phyloP scores from a whole-genome alignment of 2,113 vertebrate species.

The Seriola rivoliana region DNA sequence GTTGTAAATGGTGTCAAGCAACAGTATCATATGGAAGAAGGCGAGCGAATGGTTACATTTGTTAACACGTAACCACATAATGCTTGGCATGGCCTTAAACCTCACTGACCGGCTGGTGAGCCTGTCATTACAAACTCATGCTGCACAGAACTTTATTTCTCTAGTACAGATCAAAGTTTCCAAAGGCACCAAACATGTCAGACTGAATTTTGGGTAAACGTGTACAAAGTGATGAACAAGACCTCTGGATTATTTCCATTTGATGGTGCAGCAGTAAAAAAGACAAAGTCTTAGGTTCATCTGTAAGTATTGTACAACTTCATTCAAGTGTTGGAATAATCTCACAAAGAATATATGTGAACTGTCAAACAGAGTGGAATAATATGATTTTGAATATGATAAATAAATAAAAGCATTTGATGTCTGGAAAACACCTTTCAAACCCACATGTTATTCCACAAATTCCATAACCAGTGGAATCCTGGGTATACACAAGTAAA shows the following conservation, averaged over 20 bases:
- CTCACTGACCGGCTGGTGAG: background rate
- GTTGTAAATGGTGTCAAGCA: background rate
- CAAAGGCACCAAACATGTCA: background rate
- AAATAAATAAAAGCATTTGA: background rate
- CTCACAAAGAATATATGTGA: background rate
- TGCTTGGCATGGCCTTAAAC: background rate
- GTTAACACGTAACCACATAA: background rate
- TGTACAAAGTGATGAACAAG: background rate
- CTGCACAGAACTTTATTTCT: background rate
- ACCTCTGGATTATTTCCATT: background rate
- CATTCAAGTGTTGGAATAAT: background rate
- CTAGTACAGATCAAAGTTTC: background rate
- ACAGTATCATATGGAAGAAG: background rate
- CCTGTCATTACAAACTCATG: background rate
- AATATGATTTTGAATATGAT: no score
- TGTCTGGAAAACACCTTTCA: conserved; percentile 10
- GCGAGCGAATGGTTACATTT: background rate
- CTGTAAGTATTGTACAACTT: background rate
- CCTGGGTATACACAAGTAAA: conserved; percentile 50
- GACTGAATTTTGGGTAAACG: background rate
- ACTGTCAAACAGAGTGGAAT: background rate
- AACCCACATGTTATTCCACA: conserved; percentile 22
- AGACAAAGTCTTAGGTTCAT: background rate
- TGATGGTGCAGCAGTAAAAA: background rate
- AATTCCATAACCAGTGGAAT: conserved; percentile 59